Evolutionary conservation across 2,888 invertebrate genomes (phyloP).

Genomic region (Lobophora halterata): DNA sequence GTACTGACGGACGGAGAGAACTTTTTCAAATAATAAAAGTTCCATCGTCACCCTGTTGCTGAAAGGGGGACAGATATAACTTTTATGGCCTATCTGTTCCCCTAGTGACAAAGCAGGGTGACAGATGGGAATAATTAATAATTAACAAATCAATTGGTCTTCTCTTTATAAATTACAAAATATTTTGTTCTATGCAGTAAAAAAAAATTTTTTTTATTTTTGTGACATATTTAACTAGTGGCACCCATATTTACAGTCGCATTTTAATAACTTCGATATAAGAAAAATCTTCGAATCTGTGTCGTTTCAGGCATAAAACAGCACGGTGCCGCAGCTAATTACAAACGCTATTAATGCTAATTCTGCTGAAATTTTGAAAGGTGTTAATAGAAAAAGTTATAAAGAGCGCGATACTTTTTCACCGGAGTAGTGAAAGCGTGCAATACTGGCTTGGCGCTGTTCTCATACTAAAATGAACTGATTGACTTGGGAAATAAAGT

Average conservation of each 20-base stretch:
- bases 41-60: too few relatives aligned
- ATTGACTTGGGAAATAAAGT: conserved; percentile 41
- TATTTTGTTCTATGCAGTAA: too few relatives aligned
- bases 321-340: conserved; percentile 25
- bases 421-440: conserved; percentile 59
- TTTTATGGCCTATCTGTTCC: too few relatives aligned
- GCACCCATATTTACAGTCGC: conserved; percentile 8
- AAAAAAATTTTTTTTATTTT: too few relatives aligned
- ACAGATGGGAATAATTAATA: too few relatives aligned
- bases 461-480: conserved; percentile 43
- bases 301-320: conserved; percentile 21
- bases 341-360: conserved; percentile 28
- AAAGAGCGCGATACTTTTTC: conserved; percentile 34
- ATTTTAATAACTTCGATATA: not conserved
- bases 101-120: too few relatives aligned
- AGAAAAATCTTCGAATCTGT: conserved; percentile 3
- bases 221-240: too few relatives aligned
- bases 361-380: conserved; percentile 46
- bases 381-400: conserved; percentile 39
- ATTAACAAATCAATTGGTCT: too few relatives aligned
- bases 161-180: too few relatives aligned
- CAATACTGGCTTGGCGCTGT: conserved; percentile 42
- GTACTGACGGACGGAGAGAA: too few relatives aligned
- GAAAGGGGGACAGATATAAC: too few relatives aligned
- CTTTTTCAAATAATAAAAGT: too few relatives aligned